Conservation (phyloP, 2,888 invertebrate genomes). For the Camptogramma bilineatum region DNA sequence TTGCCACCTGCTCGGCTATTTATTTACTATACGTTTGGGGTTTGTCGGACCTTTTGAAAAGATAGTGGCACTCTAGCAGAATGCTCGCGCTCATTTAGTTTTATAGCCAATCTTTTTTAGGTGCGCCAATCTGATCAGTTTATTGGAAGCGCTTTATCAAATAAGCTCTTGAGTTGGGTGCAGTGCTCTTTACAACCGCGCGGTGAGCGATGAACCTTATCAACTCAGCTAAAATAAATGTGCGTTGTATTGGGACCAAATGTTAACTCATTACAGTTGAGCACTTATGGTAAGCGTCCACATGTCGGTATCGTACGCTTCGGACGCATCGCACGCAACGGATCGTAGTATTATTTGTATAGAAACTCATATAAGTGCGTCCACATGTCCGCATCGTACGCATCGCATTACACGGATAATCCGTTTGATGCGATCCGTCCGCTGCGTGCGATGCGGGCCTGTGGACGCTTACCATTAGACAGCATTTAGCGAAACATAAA, state of each 20-base stretch:
- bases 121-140: constrained; percentile 34
- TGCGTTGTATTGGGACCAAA: not conserved
- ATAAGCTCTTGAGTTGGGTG: constrained; percentile 5
- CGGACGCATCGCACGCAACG: too few relatives aligned
- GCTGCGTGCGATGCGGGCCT: too few relatives aligned
- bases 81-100: constrained; percentile 31
- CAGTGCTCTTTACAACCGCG: not conserved
- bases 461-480: too few relatives aligned
- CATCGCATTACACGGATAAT: too few relatives aligned
- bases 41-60: constrained; percentile 32
- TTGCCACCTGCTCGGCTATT: constrained; percentile 22
- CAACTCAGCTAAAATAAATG: not conserved
- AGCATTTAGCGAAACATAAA: not conserved
- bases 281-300: too few relatives aligned
- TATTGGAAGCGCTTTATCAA: constrained; percentile 32
- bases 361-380: too few relatives aligned
- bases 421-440: too few relatives aligned
- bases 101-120: constrained; percentile 34
- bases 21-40: constrained; percentile 26
- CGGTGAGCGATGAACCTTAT: not conserved
- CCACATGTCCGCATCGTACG: too few relatives aligned
- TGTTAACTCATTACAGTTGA: not conserved
- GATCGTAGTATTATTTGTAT: too few relatives aligned
- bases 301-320: too few relatives aligned
- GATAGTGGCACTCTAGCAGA: constrained; percentile 28